These are phyloP conservation scores for Psilopsiagon aurifrons DNA, from an alignment of 2,113 vertebrate genomes.

Conservation along the genomic window DNA sequence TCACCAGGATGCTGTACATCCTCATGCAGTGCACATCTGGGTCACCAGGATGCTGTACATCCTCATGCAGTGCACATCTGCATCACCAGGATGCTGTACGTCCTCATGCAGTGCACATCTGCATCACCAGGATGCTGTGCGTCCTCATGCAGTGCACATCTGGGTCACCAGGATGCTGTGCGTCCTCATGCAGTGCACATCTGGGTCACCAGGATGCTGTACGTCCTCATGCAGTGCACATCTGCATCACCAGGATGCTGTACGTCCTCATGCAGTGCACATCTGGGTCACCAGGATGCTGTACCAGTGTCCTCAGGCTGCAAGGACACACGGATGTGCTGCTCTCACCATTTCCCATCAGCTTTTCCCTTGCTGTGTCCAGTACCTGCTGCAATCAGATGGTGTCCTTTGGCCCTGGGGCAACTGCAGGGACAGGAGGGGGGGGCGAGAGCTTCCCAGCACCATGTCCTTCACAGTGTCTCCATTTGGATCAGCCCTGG, in stretches of 20 bases:
- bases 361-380: not conserved
- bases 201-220: not conserved
- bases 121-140: not conserved
- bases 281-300: not conserved
- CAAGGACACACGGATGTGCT: accelerated
- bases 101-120: too few relatives aligned
- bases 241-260: not conserved
- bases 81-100: not conserved
- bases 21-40: not conserved
- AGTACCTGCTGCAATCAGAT: accelerated
- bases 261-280: not conserved
- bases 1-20: not conserved
- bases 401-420: not conserved
- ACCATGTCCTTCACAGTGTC: not conserved
- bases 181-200: too few relatives aligned
- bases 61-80: too few relatives aligned
- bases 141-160: too few relatives aligned
- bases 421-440: not conserved
- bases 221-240: too few relatives aligned
- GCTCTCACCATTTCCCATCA: accelerated
- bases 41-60: not conserved
- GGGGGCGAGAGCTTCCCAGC: not conserved
- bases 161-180: not conserved
- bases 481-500: not conserved
- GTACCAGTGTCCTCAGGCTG: not conserved